Evolutionary conservation across 2,797 vertebrate genomes (phyloP), one percentile per base, ranked within the genome.

Genomic region (Hyperoplus immaculatus): DNA sequence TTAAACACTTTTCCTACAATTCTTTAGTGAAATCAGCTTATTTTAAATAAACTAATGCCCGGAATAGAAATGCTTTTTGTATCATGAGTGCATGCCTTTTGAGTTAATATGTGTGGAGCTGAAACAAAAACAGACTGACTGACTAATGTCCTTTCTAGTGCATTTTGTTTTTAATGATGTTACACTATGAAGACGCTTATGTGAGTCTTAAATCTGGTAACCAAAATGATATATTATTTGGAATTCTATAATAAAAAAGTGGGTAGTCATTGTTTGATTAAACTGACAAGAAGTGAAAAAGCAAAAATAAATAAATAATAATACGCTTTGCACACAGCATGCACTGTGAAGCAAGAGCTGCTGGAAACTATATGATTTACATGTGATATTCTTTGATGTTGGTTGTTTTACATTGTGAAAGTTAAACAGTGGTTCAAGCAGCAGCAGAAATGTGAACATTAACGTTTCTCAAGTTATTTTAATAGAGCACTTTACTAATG

Each of bases 41-140:
- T 12, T 60, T 38, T 36, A 62, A 76, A 58, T 13, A 6, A 53
- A 21, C 12, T 15, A 6, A 45, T 36, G 58, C 38, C 5, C 8
- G 54, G 8, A 10, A 47, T 39, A 46, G 4, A 1, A 39, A 29
- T 29, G 29, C 3, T 29, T 63, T 60, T 15, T 56, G 2, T 15
- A 53, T 10, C 39, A 59, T 18, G 4, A 43, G n/a, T 47, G 29
- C n/a, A 2, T 60, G 8, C 2, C 4, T 64, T 79, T 5, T 38
- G 29, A 45, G 2, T 57, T 39, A 0, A 50, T 15, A n/a, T 55
- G 1, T 15, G 18, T 41, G 15, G 12, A 62, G 10, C n/a, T 57
- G 11, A 64, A 47, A 57, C 42, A 58, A 15, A 61, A 66, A 51
- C 15, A 45, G 29, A n/a, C 38, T 53, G 46, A 67, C 13, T 39